Evolutionary conservation across 2,797 vertebrate genomes (phyloP).

Genomic region (Triplophysa bombifrons): DNA sequence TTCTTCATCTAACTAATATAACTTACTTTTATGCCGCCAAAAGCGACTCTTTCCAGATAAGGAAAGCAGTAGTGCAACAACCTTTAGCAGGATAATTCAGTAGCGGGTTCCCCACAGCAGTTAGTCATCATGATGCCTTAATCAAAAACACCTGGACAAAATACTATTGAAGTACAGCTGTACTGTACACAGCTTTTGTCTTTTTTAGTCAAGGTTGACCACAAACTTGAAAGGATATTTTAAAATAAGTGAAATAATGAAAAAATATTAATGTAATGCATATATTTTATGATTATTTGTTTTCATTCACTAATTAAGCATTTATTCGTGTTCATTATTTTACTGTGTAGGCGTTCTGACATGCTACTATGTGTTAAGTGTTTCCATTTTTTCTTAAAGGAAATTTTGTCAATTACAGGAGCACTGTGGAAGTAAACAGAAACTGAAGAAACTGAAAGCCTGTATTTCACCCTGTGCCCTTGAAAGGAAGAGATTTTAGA

Average conservation of each 20-base stretch:
- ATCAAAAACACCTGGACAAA: slow-evolving; percentile 1
- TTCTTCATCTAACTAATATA: slow-evolving; percentile 49
- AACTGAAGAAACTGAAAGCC: slow-evolving; percentile 66
- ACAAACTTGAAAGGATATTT: slow-evolving; percentile 4
- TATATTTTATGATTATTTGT: background rate
- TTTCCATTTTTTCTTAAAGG: slow-evolving; percentile 62
- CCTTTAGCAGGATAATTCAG: slow-evolving; percentile 76
- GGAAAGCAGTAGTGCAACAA: slow-evolving; percentile 97
- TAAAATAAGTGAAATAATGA: slow-evolving; percentile 4
- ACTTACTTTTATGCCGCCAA: slow-evolving; percentile 69
- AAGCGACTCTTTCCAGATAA: slow-evolving; percentile 82
- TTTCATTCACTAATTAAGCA: background rate
- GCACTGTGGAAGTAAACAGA: slow-evolving; percentile 82
- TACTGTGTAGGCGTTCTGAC: slow-evolving; percentile 42
- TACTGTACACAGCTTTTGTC: background rate
- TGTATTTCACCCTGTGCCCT: slow-evolving; percentile 36
- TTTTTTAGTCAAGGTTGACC: background rate
- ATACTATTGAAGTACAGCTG: background rate
- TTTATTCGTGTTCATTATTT: slow-evolving; percentile 4
- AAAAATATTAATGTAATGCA: background rate
- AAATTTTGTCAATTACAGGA: slow-evolving; percentile 82
- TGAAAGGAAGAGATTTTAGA: slow-evolving; percentile 69
- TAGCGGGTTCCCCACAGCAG: slow-evolving; percentile 52
- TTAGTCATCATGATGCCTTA: slow-evolving; percentile 36
- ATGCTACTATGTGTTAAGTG: slow-evolving; percentile 42